A percentile compares a stretch with the other conserved stretches of the same genome.
Conservation (phyloP, 2,888 invertebrate species). For the Caenorhabditis zanzibari region DNA sequence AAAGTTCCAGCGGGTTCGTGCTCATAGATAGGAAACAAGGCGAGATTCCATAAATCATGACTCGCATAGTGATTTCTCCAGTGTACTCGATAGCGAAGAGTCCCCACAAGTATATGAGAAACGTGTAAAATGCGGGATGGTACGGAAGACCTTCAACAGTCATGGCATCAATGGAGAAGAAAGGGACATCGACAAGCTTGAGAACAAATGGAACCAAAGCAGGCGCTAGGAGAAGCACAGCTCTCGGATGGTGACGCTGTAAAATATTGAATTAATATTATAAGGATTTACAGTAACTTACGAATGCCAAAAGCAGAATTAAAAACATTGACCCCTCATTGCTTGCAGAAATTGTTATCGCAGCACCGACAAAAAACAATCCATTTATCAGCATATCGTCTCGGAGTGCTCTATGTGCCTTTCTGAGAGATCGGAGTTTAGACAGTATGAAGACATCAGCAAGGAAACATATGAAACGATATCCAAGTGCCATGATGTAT, state of each 20-base stretch:
- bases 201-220: conserved; percentile 26
- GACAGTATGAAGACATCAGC: conserved; percentile 14
- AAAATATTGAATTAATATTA: background rate
- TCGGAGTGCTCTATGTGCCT: conserved; percentile 16
- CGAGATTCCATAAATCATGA: conserved; percentile 45
- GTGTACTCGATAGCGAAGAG: background rate
- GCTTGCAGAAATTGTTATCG: conserved; percentile 38
- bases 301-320: conserved; percentile 24
- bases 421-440: conserved; percentile 1
- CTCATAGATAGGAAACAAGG: conserved; percentile 34
- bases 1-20: conserved; percentile 33
- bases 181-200: conserved; percentile 24
- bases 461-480: conserved; percentile 2
- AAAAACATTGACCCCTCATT: conserved; percentile 46
- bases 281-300: background rate
- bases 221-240: conserved; percentile 33
- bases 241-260: conserved; percentile 44
- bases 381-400: conserved; percentile 41
- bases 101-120: conserved; percentile 39
- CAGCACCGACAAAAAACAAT: conserved; percentile 29
- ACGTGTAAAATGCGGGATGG: conserved; percentile 45
- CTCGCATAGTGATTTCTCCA: conserved; percentile 24
- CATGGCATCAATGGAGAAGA: conserved; percentile 32
- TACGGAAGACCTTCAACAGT: conserved; percentile 35
- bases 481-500: conserved; percentile 33